phyloP scores from a whole-genome alignment of 2,888 invertebrate species.

The Acronicta leporina region DNA sequence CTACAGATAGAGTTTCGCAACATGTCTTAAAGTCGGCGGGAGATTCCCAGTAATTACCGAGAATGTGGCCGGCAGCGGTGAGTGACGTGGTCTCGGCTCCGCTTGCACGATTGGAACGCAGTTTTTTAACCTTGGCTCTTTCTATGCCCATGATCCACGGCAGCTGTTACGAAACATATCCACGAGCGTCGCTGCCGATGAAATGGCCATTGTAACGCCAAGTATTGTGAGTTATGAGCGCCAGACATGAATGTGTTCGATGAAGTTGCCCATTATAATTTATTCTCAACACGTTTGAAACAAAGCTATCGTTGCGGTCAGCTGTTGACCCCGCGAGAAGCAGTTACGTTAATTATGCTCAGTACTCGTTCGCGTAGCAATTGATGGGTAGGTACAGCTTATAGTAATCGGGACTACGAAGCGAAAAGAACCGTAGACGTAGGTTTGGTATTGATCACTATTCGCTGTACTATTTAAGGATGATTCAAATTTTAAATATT shows the following conservation, averaged over 20 bases:
- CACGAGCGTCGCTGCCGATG: conserved; percentile 35
- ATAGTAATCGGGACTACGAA: conserved; percentile 26
- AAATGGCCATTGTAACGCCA: conserved; percentile 50
- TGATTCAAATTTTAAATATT: conserved; percentile 47
- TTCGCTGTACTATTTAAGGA: conserved; percentile 42
- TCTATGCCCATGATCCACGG: conserved; percentile 58
- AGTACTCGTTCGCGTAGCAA: conserved; percentile 4
- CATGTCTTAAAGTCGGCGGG: conserved; percentile 24
- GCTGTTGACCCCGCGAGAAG: conserved; percentile 23
- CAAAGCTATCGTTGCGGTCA: conserved; percentile 40
- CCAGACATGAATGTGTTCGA: conserved; percentile 34
- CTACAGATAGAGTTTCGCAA: conserved; percentile 53
- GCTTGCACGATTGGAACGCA: conserved; percentile 52
- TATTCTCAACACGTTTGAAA: conserved; percentile 43
- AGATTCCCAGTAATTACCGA: conserved; percentile 57
- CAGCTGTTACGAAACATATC: conserved; percentile 55
- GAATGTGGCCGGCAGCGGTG: conserved; percentile 25
- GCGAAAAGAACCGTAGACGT: conserved; percentile 28
- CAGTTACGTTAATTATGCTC: conserved; percentile 11
- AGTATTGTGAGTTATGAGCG: conserved; percentile 31
- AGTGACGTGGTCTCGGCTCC: conserved; percentile 32
- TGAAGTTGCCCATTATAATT: conserved; percentile 39
- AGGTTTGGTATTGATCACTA: neutral
- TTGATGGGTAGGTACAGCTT: conserved; percentile 16
- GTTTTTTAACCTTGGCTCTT: conserved; percentile 61